Base-by-base conservation (phyloP, 2,888 invertebrate genomes). In the Hirtodrosophila alboralis region DNA sequence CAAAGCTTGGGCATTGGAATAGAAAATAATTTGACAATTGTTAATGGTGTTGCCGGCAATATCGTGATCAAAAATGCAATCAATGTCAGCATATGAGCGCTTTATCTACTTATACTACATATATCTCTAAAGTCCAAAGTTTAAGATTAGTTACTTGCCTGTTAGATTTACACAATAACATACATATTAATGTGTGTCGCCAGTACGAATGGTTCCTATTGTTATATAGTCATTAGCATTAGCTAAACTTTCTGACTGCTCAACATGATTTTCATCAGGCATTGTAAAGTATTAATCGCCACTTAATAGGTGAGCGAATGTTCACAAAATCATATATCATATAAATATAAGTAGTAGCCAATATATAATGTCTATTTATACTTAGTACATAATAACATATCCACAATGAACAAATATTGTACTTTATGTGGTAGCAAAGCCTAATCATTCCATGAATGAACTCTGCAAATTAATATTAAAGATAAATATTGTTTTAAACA, bases 41-140 rank as follows among this genome's bases (percentile, higher is more conserved):
- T 81, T 8, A 79, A 78, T 48, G 87, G 76, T 53, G 71, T 81
- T 0, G 83, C 78, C 28, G 89, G 89, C 10, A 88, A 86, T 49
- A 87, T 89, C 52, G 71, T 85, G 30, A 86, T 89, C 38, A 84
- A 83, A 18, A 89, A 89, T 75, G 78, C 84, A 6, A 79, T 89
- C 7, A 88, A 89, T 60, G 83, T 89, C 49, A 84, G 75, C 61
- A 81, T 89, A 30, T 88, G 37, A 59, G 41, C 27, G n/a, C 34
- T 5, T 7, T 31, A 7, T n/a, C 6, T 12, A 10, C 21, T 10
- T 44, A 10, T 28, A 40, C 5, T 23, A 23, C 8, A 23, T 23
- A 1, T 4, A n/a, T n/a, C n/a, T 60, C 43, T 54, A 53, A 40
- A 27, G 38, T 44, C 61, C 61, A 66, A 66, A 71, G 51, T 38